Evolutionary conservation across 2,888 invertebrate species (phyloP), one percentile per base, ranked within the genome.

Genomic region (Azorinus chamasolen): DNA sequence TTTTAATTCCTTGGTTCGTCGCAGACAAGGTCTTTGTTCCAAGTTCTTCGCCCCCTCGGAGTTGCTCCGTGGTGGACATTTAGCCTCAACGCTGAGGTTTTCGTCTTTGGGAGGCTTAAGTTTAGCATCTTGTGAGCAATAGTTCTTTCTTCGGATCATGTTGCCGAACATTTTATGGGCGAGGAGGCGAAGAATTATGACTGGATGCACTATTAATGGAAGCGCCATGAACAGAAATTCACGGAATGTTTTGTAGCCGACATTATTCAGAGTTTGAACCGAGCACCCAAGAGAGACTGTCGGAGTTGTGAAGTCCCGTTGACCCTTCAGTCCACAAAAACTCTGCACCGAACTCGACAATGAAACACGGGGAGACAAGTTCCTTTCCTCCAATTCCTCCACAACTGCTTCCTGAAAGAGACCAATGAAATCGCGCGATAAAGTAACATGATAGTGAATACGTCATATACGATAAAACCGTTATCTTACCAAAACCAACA

Each of bases 151-250:
- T 12, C 94, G 93, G 43, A 94, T 93, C 94, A 93, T 93, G 68
- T 94, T 94, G 53, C 94, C 94, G 66, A 95, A 94, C 72, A 95
- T 92, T 69, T 94, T 93, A 88, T 95, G 95, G 71, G 94, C 94
- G 37, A 95, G 92, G 54, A 95, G 92, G 24, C 95, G 91, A 46
- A 95, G 90, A 45, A 95, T 91, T 59, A 95, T 94, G 41, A 95
- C 92, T 1, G 95, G 95, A 87, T 94, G 94, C 59, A 95, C 93
- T 12, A 94, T 93, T 80, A 94, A 91, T 1, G 95, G 94, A 71
- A 94, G 92, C 12, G 91, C 90, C 72, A 89, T 88, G 50, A 92
- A 86, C 14, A 93, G 84, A 61, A 89, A 88, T 55, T 91, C 91
- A 16, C 89, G 70, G 70, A 92, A 88, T 6, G 89, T 83, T 43